Percentiles rank a stretch among this genome's conserved stretches.
phyloP scores from a whole-genome alignment of 2,113 vertebrate genomes.

The Notarius quadriscutis region DNA sequence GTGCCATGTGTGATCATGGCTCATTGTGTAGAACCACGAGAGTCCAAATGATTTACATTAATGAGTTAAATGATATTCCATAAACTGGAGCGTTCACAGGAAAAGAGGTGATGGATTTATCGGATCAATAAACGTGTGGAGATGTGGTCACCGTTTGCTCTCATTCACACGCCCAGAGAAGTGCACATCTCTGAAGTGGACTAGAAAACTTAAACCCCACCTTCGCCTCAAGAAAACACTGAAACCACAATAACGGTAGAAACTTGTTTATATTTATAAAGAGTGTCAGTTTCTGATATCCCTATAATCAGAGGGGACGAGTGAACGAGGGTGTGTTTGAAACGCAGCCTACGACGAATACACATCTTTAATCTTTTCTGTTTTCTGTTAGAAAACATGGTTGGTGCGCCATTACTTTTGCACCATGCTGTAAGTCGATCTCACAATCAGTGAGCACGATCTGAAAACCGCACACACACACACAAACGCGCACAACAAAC shows the following conservation, averaged over 20 bases:
- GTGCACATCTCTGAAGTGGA: not conserved
- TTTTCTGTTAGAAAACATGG: not conserved
- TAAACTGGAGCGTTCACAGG: not conserved
- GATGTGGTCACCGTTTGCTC: not conserved
- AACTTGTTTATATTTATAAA: not conserved
- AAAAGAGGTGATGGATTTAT: slow-evolving; percentile 9
- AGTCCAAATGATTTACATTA: slow-evolving; percentile 9
- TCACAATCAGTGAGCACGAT: not conserved
- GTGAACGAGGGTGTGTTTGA: not conserved
- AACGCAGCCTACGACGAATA: not conserved
- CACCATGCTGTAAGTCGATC: slow-evolving; percentile 3
- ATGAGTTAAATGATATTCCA: not conserved
- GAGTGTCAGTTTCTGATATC: not conserved
- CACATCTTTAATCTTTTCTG: not conserved
- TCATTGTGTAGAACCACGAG: not conserved
- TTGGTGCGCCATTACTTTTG: not conserved
- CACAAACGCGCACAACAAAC: slow-evolving; percentile 48
- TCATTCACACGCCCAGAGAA: not conserved
- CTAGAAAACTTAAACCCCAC: not conserved
- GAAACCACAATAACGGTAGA: not conserved
- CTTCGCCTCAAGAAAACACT: not conserved
- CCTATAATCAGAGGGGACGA: not conserved
- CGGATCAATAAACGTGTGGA: slow-evolving; percentile 1
- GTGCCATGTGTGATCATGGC: not conserved
- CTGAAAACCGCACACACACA: slow-evolving; percentile 3